Conservation (phyloP, 2,888 invertebrate species). For the Orchestes rusci region DNA sequence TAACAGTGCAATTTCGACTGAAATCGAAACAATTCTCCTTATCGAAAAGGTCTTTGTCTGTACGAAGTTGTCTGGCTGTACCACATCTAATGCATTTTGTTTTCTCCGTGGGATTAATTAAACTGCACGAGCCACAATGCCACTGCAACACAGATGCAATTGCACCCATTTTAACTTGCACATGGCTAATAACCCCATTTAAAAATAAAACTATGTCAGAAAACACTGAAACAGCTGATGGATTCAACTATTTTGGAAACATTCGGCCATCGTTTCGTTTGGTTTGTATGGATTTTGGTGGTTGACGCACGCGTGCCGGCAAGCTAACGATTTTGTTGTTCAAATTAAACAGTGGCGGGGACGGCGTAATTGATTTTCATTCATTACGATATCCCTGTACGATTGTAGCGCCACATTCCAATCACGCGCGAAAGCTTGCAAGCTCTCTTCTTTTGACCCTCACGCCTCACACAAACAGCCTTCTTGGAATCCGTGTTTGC, state of each 20-base stretch:
- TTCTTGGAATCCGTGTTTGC: too few species aligned
- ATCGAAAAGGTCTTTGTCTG: conserved; percentile 36
- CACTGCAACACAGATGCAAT: conserved; percentile 91
- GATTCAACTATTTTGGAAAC: conserved; percentile 25
- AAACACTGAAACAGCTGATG: conserved; percentile 34
- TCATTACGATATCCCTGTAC: too few species aligned
- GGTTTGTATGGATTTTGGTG: conserved; percentile 17
- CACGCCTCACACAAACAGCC: too few species aligned
- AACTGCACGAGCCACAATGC: conserved; percentile 82
- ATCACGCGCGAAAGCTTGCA: too few species aligned
- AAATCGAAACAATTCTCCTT: conserved; percentile 25
- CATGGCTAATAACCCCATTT: conserved; percentile 41
- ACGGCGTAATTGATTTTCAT: too few species aligned
- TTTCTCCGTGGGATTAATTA: conserved; percentile 83
- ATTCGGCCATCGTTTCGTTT: conserved; percentile 20
- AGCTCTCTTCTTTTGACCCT: too few species aligned
- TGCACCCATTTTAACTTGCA: conserved; percentile 70
- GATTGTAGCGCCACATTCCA: too few species aligned
- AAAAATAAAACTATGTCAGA: conserved; percentile 28
- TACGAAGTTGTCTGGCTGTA: conserved; percentile 49
- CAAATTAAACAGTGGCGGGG: too few species aligned
- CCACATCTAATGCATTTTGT: conserved; percentile 79
- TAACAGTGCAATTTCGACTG: conserved; percentile 40
- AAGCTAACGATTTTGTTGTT: too few species aligned
- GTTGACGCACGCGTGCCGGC: too few species aligned